Base-by-base conservation (phyloP, 2,797 vertebrate species). In the Phoebastria nigripes region DNA sequence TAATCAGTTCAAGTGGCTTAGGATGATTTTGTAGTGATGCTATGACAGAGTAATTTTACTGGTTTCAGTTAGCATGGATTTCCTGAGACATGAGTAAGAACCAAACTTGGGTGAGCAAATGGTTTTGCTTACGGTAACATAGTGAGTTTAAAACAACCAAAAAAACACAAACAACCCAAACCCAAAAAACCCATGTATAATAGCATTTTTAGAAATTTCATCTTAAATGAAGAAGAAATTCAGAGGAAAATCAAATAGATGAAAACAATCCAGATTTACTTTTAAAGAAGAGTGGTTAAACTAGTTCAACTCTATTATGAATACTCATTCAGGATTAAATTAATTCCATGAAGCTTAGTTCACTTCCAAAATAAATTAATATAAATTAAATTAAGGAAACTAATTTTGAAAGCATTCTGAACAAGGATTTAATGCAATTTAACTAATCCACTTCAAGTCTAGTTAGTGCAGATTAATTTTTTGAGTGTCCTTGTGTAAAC, bases 341-440 rank as follows among this genome's bases (percentile, higher is more conserved):
- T 93, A 88, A 83, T 79, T 81, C 39, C 61, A 74, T 26, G 24
- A 17, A 86, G 15, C 33, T 91, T 63, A 65, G 37, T 47, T 88
- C 65, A 81, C 58, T 77, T 90, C 24, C 12, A 88, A 91, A 95
- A 71, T 73, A 91, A 91, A 69, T 46, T 73, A 62, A 87, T 61
- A 87, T 28, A 83, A 88, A 93, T 89, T 87, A 83, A 78, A 82
- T 93, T 69, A 86, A 59, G 28, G 24, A 80, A 56, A 59, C 17
- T 67, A 78, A 83, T 67, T 93, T 74, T 74, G 67, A 85, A 91
- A 95, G 18, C 46, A 87, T 92, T 88, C 29, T 91, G 82, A 91
- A 74, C 6, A 56, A 49, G 49, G 18, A 58, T 72, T 90, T 81
- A 88, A 88, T 91, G 17, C 31, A 91, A 94, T 95, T 71, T 81